Conservation (phyloP, 2,113 vertebrate species). For the Pongo abelii region DNA sequence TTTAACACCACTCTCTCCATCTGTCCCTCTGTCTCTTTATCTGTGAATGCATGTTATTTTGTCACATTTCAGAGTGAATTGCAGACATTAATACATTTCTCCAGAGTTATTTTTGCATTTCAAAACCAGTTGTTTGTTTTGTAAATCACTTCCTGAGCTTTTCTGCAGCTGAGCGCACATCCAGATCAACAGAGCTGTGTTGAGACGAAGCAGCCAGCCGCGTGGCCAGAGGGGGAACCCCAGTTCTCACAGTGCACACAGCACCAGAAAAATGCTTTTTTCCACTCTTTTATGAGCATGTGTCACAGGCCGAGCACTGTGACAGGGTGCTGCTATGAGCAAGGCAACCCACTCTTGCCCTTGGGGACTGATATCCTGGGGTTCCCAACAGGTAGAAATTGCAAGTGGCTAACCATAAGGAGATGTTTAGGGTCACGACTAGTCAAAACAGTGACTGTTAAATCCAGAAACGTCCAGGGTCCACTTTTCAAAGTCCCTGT, state of each 20-base stretch:
- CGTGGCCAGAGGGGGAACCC: neutral
- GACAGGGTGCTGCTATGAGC: neutral
- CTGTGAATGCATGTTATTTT: neutral
- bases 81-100: neutral
- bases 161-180: neutral
- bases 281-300: neutral
- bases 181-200: neutral
- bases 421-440: neutral
- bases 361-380: neutral
- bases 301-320: neutral
- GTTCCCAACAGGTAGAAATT: neutral
- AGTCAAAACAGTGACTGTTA: neutral
- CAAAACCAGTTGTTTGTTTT: neutral
- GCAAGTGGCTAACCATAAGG: neutral
- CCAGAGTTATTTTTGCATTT: neutral
- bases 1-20: neutral
- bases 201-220: neutral
- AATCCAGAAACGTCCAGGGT: neutral
- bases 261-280: neutral
- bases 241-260: neutral
- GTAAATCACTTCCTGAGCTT: neutral
- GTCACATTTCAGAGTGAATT: neutral
- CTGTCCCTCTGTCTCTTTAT: neutral
- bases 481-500: neutral
- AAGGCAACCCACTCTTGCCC: neutral